Percentiles rank a stretch among this genome's conserved stretches.
Conservation (phyloP, 2,113 vertebrate species). For the Rhineura floridana region DNA sequence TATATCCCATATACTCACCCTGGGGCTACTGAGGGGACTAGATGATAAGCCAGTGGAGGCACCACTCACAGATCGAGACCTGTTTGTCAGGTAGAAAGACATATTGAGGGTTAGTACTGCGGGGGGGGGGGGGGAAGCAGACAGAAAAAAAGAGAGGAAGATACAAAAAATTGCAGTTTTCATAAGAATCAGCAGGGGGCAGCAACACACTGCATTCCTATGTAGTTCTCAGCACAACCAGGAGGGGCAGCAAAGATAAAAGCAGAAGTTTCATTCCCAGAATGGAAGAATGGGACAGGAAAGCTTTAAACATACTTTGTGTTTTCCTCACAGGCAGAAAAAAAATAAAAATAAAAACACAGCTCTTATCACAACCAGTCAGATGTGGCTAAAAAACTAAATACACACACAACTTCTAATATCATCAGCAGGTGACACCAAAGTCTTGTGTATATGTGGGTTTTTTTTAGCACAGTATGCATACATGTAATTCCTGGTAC, state of each 20-base stretch:
- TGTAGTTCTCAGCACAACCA: not conserved
- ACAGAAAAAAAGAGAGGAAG: not conserved
- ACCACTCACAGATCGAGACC: slow-evolving; percentile 91
- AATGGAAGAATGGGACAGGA: not conserved
- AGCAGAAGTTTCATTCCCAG: not conserved
- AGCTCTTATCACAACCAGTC: too few relatives aligned
- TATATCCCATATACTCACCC: slow-evolving; percentile 79
- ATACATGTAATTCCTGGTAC: not conserved
- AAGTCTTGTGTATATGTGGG: not conserved
- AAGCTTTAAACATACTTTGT: not conserved
- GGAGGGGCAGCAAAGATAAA: not conserved
- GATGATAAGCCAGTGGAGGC: slow-evolving; percentile 91
- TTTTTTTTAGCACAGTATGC: not conserved
- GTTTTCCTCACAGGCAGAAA: not conserved
- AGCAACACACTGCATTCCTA: not conserved
- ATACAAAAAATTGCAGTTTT: not conserved
- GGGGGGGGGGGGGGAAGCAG: not conserved
- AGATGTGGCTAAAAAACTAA: not conserved
- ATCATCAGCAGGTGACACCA: not conserved
- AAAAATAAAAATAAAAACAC: not conserved
- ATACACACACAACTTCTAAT: not conserved
- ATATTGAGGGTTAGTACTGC: too few relatives aligned
- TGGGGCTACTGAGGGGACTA: slow-evolving; percentile 91
- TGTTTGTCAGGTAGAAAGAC: slow-evolving; percentile 49
- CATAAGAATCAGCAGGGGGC: not conserved